Evolutionary conservation across 2,797 vertebrate species (phyloP), one percentile per base, ranked within the genome.

Genomic region (Pipistrellus pipistrellus): DNA sequence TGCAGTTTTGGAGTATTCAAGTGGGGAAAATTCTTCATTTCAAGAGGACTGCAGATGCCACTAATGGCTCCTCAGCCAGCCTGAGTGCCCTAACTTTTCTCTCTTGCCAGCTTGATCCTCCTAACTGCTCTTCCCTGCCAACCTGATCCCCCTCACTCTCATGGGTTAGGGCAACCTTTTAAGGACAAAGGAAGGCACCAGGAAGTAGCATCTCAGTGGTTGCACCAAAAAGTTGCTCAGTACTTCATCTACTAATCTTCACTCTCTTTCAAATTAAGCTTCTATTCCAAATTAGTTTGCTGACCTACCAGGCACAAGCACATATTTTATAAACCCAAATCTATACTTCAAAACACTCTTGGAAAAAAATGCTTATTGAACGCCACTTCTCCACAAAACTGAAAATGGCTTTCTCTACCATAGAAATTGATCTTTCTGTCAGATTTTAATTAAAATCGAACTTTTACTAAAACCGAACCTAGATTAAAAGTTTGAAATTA

Each of bases 371-470:
- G 2, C 17, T 20, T 51, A 73, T n/a, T 76, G 35, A 71, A 85
- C 51, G 41, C 18, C 53, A n/a, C 10, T 57, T 72, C 32, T 85
- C 4, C 48, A 84, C 46, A 71, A 77, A 85, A 82, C 13, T 85
- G 12, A 88, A 86, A 94, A 72, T 72, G 13, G 30, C 9, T 53
- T 84, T 64, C 2, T 32, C 15, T 27, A 25, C 4, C 3, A 44
- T 12, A 75, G 9, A 64, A 64, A 27, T n/a, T 66, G 10, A 88
- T 84, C 66, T 81, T 83, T 44, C 8, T 11, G 30, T 76, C 1
- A 59, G 11, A 27, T 71, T 78, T 80, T 80, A 80, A 81, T 87
- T 80, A 90, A 83, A 83, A 44, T 32, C 18, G 1, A 87, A 84
- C 4, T 57, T 84, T 46, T 48, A 13, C 3, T 64, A n/a, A 91